Evolutionary conservation across 2,888 invertebrate species (phyloP), one percentile per base, ranked within the genome.

Genomic region (Geotrupes spiniger): DNA sequence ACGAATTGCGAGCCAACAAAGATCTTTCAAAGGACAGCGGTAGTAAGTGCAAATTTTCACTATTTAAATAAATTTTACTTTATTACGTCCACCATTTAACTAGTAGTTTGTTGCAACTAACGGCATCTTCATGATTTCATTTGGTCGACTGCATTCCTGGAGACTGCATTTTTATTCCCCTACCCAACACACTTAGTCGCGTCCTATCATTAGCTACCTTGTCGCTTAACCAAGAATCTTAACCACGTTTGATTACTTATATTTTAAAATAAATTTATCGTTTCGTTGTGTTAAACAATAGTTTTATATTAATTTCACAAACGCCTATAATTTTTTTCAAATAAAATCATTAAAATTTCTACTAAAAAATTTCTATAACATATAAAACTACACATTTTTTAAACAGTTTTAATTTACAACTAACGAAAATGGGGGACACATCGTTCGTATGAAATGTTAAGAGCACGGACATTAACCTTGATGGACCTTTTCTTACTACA

Each of bases 61-160:
- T 28, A 9, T 29, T 10, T 26, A 8, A 5, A 6, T 21, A 21
- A 21, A 21, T 21, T 6, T 21, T 6, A 21, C 21, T 21, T 21
- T 21, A 21, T 6, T 21, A n/a, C n/a, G n/a, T n/a, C n/a, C n/a
- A n/a, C n/a, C n/a, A n/a, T n/a, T n/a, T n/a, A n/a, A n/a, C n/a
- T n/a, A n/a, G n/a, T 21, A 21, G 3, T 21, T 6, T 21, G 21
- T 21, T 21, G 6, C 21, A 21, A 21, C 4, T n/a, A n/a, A n/a
- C n/a, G n/a, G n/a, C n/a, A n/a, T n/a, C 57, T 58, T 54, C 57
- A 58, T 52, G 61, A 60, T 60, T 57, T 58, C 57, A 48, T 55
- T 46, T 56, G 61, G 58, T 59, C 60, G 60, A 59, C 62, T 61
- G 60, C 62, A 62, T 62, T 62, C 62, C 58, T 54, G 54, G 53